These are phyloP conservation scores for Oceanodroma tethys DNA, from an alignment of 2,113 vertebrate species.

Conservation along the genomic window DNA sequence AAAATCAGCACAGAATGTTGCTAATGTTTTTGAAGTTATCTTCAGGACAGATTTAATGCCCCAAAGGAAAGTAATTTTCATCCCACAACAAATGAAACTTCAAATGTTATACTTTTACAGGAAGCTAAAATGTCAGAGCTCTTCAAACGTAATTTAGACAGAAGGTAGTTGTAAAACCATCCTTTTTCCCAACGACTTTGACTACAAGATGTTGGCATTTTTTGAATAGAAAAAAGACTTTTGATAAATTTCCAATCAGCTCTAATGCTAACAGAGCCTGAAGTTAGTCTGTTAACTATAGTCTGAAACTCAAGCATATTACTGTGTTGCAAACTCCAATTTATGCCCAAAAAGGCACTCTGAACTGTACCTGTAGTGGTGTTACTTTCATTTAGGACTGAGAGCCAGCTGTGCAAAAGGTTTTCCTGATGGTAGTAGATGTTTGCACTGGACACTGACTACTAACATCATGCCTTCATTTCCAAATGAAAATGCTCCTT, in stretches of 20 bases:
- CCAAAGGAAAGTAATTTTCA: not conserved
- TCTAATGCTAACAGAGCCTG: not conserved
- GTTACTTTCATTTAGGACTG: not conserved
- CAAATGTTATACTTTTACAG: not conserved
- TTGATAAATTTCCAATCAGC: not conserved
- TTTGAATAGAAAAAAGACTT: not conserved
- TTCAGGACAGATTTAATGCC: not conserved
- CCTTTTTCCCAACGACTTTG: not conserved
- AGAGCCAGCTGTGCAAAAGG: not conserved
- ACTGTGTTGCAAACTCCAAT: not conserved
- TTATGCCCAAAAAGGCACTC: not conserved
- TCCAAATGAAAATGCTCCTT: not conserved
- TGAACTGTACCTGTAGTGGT: not conserved
- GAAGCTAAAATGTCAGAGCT: not conserved
- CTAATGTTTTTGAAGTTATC: not conserved
- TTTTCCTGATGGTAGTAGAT: not conserved
- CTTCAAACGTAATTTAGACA: not conserved
- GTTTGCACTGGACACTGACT: not conserved
- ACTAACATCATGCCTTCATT: not conserved
- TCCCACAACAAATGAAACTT: not conserved
- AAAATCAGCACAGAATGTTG: not conserved
- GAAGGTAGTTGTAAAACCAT: not conserved
- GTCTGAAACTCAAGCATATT: not conserved
- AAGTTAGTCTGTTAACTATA: not conserved
- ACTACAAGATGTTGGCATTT: not conserved